Evolutionary conservation across 2,888 invertebrate species (phyloP), one percentile per base, ranked within the genome.

Genomic region (Lutraria lutraria): DNA sequence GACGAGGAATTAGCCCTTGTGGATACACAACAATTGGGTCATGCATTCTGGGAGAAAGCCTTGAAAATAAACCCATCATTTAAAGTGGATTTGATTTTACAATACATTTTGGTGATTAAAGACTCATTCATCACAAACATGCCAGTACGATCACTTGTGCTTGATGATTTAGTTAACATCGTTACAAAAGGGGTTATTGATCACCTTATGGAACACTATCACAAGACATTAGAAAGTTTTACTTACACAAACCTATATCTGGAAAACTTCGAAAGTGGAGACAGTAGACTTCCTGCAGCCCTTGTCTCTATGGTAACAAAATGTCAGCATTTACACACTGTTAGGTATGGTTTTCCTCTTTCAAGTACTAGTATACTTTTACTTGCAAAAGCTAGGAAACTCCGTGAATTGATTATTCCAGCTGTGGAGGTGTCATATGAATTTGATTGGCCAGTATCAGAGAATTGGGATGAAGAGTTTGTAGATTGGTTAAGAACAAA

Each of bases 131-230:
- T 93, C 0, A n/a, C 87, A 6, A 89, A 88, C 76, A 93, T 94
- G 92, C 94, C 94, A 3, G 87, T 94, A n/a, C 56, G 93, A 31
- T 89, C 86, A 25, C 89, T 94, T 12, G 89, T 93, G 15, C 87
- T 94, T 16, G 94, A 94, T 89, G 94, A 94, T 87, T 90, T 94
- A 68, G 94, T 93, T 19, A 94, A 94, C 82, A 93, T 94, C 84
- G 93, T 94, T 10, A 94, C 94, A 3, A 94, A 93, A 87, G 94
- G 94, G 15, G 92, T 94, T 21, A 87, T 94, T 54, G 94, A 94
- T 84, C 92, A 93, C 80, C 88, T 94, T 0, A 88, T 91, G 15
- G 83, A 85, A n/a, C 87, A 86, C 72, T 94, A 93, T 79, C 86
- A 89, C 34, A 72, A 90, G n/a, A 90, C 93, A 21, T 82, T 94